These are phyloP conservation scores for Etheostoma nigrum DNA, from an alignment of 2,797 vertebrate species.

Conservation along the genomic window DNA sequence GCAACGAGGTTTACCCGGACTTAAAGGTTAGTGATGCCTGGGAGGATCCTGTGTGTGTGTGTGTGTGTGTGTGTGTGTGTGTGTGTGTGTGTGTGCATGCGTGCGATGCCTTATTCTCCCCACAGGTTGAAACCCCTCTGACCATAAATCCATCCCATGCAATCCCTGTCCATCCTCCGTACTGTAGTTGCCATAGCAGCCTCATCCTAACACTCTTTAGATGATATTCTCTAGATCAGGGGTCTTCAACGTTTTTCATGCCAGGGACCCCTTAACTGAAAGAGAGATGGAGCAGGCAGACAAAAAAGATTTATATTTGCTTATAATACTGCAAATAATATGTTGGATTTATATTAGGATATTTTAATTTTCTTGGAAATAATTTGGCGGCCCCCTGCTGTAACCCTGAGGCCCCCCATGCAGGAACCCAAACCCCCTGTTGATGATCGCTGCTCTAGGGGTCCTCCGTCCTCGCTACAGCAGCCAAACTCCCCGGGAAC, in stretches of 20 bases:
- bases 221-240: constrained; percentile 2
- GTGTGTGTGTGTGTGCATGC: background rate
- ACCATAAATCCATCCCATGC: constrained; percentile 32
- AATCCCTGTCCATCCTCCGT: constrained; percentile 15
- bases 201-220: constrained; percentile 39
- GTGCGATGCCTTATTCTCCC: constrained; percentile 9
- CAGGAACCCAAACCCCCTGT: too few relatives aligned
- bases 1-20: constrained; percentile 78
- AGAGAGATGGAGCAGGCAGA: too few relatives aligned
- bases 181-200: constrained; percentile 39
- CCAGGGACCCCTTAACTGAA: too few relatives aligned
- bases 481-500: constrained; percentile 12
- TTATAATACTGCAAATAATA: too few relatives aligned
- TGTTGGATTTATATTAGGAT: too few relatives aligned
- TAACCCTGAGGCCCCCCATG: too few relatives aligned
- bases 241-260: too few relatives aligned
- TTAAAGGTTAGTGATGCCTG: constrained; percentile 75
- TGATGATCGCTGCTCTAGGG: background rate
- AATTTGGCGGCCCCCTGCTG: too few relatives aligned
- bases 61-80: constrained; percentile 13
- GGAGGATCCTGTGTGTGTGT: background rate
- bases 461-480: background rate
- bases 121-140: constrained; percentile 23
- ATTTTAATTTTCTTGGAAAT: too few relatives aligned
- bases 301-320: too few relatives aligned